Percentiles rank a stretch among this genome's conserved stretches.
Conservation (phyloP, 2,888 invertebrate species). For the Busseola fusca region DNA sequence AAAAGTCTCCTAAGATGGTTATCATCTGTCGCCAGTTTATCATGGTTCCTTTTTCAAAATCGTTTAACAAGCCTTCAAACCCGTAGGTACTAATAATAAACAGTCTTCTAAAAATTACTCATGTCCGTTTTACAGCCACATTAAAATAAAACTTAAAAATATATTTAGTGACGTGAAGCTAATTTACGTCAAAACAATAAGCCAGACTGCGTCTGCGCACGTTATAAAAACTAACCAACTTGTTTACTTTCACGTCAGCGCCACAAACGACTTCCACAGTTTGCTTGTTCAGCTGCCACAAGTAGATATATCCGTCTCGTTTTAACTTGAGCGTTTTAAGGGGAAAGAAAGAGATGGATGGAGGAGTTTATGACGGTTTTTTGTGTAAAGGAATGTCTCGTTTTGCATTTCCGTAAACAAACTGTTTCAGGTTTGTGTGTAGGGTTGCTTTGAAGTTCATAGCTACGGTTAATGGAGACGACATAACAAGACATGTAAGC, state of each 20-base stretch:
- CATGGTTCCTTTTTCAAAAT: slow-evolving; percentile 1
- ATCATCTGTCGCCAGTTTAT: too few species aligned
- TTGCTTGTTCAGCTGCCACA: slow-evolving; percentile 63
- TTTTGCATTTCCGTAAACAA: slow-evolving; percentile 57
- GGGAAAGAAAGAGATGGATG: slow-evolving; percentile 27
- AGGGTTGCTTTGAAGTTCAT: slow-evolving; percentile 14
- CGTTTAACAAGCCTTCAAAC: neutral
- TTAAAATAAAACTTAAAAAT: slow-evolving; percentile 34
- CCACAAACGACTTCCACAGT: slow-evolving; percentile 55
- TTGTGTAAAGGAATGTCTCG: slow-evolving; percentile 38
- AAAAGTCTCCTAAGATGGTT: too few species aligned
- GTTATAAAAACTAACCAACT: slow-evolving; percentile 56
- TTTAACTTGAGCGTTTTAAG: slow-evolving; percentile 10
- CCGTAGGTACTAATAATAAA: slow-evolving; percentile 25
- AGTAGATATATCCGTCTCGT: slow-evolving; percentile 21
- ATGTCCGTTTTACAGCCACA: slow-evolving; percentile 16
- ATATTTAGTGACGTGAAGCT: slow-evolving; percentile 40
- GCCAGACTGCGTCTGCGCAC: slow-evolving; percentile 50
- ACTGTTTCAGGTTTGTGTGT: slow-evolving; percentile 16
- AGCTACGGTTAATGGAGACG: neutral
- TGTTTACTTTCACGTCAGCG: slow-evolving; percentile 64
- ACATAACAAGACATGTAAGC: neutral
- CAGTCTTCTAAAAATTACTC: slow-evolving; percentile 17
- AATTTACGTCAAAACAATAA: slow-evolving; percentile 64
- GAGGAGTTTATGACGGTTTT: slow-evolving; percentile 29